Evolutionary conservation across 2,797 vertebrate genomes (phyloP).

Genomic region (Tachyglossus aculeatus): DNA sequence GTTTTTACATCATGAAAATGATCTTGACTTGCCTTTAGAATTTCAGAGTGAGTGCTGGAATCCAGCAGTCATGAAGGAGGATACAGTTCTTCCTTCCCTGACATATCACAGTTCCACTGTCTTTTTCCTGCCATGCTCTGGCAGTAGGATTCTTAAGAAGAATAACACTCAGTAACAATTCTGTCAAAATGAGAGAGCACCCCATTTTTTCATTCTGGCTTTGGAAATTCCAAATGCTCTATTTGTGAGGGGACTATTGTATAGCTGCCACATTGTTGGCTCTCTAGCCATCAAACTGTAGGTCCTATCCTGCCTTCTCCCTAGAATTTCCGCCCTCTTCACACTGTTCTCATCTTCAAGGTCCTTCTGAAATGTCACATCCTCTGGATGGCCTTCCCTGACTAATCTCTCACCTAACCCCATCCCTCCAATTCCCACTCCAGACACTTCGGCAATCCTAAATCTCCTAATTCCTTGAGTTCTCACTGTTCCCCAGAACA

Average conservation of each 20-base stretch:
- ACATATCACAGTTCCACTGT: neutral
- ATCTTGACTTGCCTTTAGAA: neutral
- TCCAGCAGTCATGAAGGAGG: neutral
- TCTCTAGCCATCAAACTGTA: neutral
- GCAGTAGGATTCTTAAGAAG: neutral
- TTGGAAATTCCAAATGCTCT: neutral
- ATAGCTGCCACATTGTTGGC: neutral
- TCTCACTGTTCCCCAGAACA: too few species aligned
- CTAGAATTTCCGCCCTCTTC: neutral
- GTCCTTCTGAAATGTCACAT: neutral
- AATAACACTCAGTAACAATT: neutral
- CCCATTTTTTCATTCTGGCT: neutral
- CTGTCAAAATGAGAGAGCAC: neutral
- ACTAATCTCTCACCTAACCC: neutral
- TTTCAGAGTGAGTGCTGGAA: neutral
- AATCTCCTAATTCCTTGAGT: too few species aligned
- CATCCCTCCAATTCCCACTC: too few species aligned
- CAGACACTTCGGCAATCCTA: too few species aligned
- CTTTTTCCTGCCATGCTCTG: neutral
- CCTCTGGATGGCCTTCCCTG: neutral
- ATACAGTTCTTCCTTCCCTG: neutral
- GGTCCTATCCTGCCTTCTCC: neutral
- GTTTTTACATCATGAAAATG: neutral
- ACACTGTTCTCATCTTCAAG: neutral
- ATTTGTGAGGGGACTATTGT: neutral